These are phyloP conservation scores for Nebria ingens DNA, from an alignment of 1,140 invertebrate genomes.

Conservation along the genomic window DNA sequence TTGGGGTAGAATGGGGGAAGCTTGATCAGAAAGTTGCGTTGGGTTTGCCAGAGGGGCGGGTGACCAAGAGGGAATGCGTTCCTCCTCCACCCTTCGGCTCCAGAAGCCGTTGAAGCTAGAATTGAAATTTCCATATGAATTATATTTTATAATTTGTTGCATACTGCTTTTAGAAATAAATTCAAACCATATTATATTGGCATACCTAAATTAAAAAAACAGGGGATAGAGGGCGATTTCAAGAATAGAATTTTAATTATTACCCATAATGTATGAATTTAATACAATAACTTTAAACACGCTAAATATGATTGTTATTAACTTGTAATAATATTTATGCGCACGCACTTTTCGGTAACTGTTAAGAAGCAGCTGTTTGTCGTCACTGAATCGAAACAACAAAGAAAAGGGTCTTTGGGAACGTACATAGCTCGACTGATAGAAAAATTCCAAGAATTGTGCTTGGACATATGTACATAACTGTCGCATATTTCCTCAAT, in stretches of 20 bases:
- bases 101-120: conserved; percentile 27
- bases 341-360: background rate
- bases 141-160: background rate
- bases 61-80: conserved; percentile 19
- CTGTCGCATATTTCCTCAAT: too few species aligned
- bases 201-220: background rate
- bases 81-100: conserved; percentile 18
- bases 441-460: too few species aligned
- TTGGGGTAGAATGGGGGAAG: background rate
- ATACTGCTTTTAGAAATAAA: background rate
- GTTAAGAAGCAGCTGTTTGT: too few species aligned
- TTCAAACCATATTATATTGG: background rate
- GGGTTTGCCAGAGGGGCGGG: conserved; percentile 12
- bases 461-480: too few species aligned
- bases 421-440: too few species aligned
- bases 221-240: background rate
- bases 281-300: background rate
- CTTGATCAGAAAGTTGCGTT: background rate
- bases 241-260: background rate
- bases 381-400: too few species aligned
- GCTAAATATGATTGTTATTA: background rate
- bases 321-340: background rate
- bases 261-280: background rate
- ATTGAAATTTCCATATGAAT: background rate
- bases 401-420: too few species aligned